phyloP scores from a whole-genome alignment of 2,113 vertebrate genomes.

The Zeus faber region DNA sequence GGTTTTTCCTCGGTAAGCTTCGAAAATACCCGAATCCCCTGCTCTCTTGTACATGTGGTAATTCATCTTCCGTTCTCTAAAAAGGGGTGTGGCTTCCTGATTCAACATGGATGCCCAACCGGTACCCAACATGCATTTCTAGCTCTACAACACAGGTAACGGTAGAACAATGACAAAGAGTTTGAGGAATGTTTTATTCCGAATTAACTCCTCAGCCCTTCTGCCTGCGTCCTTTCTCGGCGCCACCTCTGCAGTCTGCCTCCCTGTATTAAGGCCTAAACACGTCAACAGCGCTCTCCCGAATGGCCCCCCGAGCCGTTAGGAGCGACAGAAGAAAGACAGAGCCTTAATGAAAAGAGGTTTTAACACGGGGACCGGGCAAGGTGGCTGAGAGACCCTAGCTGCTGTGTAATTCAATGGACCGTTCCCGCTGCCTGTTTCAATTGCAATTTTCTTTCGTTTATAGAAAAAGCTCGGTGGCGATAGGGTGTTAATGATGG shows the following conservation, averaged over 20 bases:
- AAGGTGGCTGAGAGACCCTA: conserved; percentile 58
- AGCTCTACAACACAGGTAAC: too few relatives aligned
- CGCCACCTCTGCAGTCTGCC: conserved; percentile 54
- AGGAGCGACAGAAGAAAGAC: conserved; percentile 63
- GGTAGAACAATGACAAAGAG: too few relatives aligned
- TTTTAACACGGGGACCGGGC: conserved; percentile 62
- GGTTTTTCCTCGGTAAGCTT: too few relatives aligned
- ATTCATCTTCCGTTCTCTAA: too few relatives aligned
- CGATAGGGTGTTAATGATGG: conserved; percentile 54
- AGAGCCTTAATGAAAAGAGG: conserved; percentile 68
- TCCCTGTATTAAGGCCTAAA: conserved; percentile 66
- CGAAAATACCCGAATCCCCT: too few relatives aligned
- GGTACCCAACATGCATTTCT: too few relatives aligned
- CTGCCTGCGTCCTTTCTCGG: conserved; percentile 45
- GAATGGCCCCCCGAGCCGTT: conserved; percentile 43
- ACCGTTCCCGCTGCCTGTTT: conserved; percentile 54
- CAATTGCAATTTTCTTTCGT: conserved; percentile 59
- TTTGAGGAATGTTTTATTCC: too few relatives aligned
- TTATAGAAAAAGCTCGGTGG: conserved; percentile 50
- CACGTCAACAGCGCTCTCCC: conserved; percentile 57
- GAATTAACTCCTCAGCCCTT: too few relatives aligned
- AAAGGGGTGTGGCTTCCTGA: too few relatives aligned
- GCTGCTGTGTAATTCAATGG: conserved; percentile 64
- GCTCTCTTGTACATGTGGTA: too few relatives aligned
- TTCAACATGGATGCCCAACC: too few relatives aligned